Evolutionary conservation across 1,140 invertebrate genomes (phyloP).

Genomic region (Dendroctonus valens): DNA sequence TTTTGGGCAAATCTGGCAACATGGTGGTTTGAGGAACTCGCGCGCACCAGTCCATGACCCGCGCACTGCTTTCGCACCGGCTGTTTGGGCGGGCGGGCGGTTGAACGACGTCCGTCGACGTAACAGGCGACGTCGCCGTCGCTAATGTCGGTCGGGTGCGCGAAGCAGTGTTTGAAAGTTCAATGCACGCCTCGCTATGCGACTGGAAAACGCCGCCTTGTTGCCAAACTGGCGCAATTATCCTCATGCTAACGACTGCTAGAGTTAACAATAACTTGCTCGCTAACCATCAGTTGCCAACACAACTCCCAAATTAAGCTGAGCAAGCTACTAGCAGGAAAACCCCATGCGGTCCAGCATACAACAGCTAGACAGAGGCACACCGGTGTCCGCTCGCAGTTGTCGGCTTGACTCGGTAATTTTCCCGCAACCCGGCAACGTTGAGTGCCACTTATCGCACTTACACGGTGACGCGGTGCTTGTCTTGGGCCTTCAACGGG

Average conservation of each 20-base stretch:
- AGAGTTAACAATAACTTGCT: background rate
- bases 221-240: conserved; percentile 3
- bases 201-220: conserved; percentile 20
- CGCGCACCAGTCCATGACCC: conserved; percentile 32
- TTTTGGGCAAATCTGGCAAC: too few species aligned
- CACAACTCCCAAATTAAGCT: too few species aligned
- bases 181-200: conserved; percentile 30
- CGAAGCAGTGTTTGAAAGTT: conserved; percentile 17
- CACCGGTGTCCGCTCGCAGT: too few species aligned
- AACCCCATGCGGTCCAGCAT: too few species aligned
- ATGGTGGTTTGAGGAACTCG: background rate
- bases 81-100: conserved; percentile 16
- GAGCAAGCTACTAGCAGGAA: too few species aligned
- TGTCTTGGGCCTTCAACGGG: conserved; percentile 33
- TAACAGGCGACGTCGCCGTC: conserved; percentile 25
- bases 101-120: conserved; percentile 25
- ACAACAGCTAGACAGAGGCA: too few species aligned
- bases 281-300: too few species aligned
- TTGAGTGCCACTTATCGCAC: conserved; percentile 25
- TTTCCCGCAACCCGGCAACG: conserved; percentile 7
- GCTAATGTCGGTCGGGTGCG: conserved; percentile 32
- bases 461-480: conserved; percentile 29
- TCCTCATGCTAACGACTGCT: background rate
- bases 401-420: too few species aligned
- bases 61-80: conserved; percentile 28